Base-by-base conservation (phyloP, 2,888 invertebrate genomes). In the Xestoiulus laeticollis region DNA sequence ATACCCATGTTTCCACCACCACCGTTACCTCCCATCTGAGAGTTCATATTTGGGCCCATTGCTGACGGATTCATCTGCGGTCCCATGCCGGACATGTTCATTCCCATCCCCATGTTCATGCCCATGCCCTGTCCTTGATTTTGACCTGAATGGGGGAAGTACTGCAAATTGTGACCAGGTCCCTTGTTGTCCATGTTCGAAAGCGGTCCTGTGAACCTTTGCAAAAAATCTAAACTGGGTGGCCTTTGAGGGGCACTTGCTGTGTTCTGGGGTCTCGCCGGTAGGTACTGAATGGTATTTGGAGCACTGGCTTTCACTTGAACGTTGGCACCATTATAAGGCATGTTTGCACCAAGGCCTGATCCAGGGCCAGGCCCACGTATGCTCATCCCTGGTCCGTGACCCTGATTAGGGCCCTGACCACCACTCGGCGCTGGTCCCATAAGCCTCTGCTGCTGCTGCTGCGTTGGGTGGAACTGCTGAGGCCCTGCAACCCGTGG, bases 231-330 rank as follows among this genome's bases (percentile, higher is more conserved):
- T 89, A 98, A 93, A 92, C 96, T 96, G 78, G 97, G 97, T 6
- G 97, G 96, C 14, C 96, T 96, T 84, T 97, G 93, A 0, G 95
- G 96, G 87, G 94, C 95, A 44, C 94, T 93, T 87, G 90, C 90
- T 87, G 92, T 91, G 87, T 91, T 95, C 91, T 97, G 97, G n/a
- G 98, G 96, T 92, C 98, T 94, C 87, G 98, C 97, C 32, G 99
- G 99, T 92, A 98, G 94, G 94, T 99, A 99, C 93, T 99, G 98
- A 91, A 99, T 99, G 59, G 99, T 99, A 92, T 99, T 99, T 0
- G 99, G 98, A 16, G 98, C 98, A 92, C 96, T 98, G 14, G 98
- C 96, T 93, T 98, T 98, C 38, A 99, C 98, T 93, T 97, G 97
- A 87, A 93, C 92, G 92, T 97, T 98, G 85, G 96, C 94, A 90